Evolutionary conservation across 2,113 vertebrate genomes (phyloP).

Genomic region (Halichoeres trimaculatus): DNA sequence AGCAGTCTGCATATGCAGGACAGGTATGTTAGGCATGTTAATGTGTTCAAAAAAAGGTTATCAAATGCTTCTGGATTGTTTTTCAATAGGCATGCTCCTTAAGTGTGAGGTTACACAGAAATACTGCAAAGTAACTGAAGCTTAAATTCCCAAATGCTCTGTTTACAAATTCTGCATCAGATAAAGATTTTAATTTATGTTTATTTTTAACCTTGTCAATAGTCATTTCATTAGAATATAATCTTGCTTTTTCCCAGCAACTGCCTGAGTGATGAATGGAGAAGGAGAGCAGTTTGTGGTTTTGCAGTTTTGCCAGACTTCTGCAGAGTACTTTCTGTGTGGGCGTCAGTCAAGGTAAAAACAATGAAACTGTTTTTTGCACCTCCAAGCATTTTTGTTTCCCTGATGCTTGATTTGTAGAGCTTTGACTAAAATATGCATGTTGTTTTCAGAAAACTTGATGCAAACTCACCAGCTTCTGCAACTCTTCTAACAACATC

Average conservation of each 20-base stretch:
- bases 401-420: neutral
- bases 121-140: neutral
- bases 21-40: conserved; percentile 20
- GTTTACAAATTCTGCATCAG: neutral
- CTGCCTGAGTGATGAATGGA: conserved; percentile 60
- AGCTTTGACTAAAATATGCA: no score
- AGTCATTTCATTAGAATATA: conserved; percentile 28
- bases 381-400: neutral
- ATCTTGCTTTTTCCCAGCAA: conserved; percentile 33
- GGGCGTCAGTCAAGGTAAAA: conserved; percentile 37
- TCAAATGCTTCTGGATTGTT: neutral
- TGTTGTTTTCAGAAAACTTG: neutral
- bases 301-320: conserved; percentile 49
- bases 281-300: conserved; percentile 52
- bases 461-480: neutral
- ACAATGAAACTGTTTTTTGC: conserved; percentile 19
- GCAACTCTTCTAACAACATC: no score
- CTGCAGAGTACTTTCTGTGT: conserved; percentile 43
- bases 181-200: conserved; percentile 15
- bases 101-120: neutral
- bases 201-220: neutral
- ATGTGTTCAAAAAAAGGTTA: conserved; percentile 5
- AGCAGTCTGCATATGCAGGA: conserved; percentile 30
- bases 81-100: neutral
- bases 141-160: neutral